Percentiles rank a stretch among this genome's conserved stretches.
Evolutionary conservation across 1,140 invertebrate genomes (phyloP).

Genomic region (Apolygus lucorum): DNA sequence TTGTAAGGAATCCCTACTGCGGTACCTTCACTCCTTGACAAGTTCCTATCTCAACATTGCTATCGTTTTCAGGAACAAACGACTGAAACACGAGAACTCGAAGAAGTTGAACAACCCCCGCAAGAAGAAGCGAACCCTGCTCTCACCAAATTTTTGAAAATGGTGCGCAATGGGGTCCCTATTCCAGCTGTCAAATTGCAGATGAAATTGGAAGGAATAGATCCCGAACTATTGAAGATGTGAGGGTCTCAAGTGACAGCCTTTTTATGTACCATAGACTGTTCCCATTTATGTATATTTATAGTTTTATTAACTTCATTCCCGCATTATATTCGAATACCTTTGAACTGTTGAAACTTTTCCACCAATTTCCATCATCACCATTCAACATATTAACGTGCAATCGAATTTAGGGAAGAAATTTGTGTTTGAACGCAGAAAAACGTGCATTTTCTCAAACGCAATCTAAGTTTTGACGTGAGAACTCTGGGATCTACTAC

Average conservation of each 20-base stretch:
- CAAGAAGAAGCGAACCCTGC: slow-evolving; percentile 32
- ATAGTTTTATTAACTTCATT: too few species aligned
- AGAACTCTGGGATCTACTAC: too few species aligned
- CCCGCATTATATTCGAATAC: too few species aligned
- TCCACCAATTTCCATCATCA: too few species aligned
- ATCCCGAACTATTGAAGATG: slow-evolving; percentile 54
- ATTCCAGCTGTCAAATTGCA: slow-evolving; percentile 68
- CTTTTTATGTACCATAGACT: too few species aligned
- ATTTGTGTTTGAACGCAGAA: too few species aligned
- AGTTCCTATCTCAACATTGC: not conserved
- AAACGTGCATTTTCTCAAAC: too few species aligned
- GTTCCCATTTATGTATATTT: too few species aligned
- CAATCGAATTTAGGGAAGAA: too few species aligned
- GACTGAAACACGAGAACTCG: not conserved
- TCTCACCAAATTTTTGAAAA: slow-evolving; percentile 73
- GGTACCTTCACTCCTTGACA: not conserved
- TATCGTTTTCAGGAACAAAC: not conserved
- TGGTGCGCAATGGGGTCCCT: slow-evolving; percentile 78
- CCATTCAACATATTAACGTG: too few species aligned
- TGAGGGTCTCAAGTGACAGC: slow-evolving; percentile 35
- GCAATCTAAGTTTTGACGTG: too few species aligned
- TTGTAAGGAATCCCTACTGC: not conserved
- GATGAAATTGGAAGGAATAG: slow-evolving; percentile 69
- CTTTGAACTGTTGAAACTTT: too few species aligned
- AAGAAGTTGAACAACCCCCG: not conserved